Percentiles rank a stretch among this genome's conserved stretches.
Conservation (phyloP, 2,888 invertebrate species). For the Rotaria magnacalcarata region DNA sequence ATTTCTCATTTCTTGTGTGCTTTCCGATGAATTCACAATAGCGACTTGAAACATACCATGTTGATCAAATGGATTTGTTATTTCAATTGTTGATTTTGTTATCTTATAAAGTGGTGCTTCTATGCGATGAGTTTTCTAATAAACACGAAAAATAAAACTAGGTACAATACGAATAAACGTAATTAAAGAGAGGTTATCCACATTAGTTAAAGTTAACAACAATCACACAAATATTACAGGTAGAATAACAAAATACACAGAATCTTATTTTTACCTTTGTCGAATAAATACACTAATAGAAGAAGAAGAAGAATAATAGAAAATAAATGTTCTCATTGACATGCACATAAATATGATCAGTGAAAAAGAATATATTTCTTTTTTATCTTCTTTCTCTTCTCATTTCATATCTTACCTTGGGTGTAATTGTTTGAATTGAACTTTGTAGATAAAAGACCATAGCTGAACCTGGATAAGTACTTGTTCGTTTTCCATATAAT, state of each 20-base stretch:
- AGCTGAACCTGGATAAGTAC: conserved; percentile 51
- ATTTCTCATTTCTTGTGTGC: conserved; percentile 26
- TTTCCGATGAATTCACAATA: conserved; percentile 47
- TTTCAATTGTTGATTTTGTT: conserved; percentile 51
- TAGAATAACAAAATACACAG: neutral
- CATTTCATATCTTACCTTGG: conserved; percentile 51
- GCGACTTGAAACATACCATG: conserved; percentile 55
- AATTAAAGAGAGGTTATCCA: neutral
- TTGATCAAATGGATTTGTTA: conserved; percentile 56
- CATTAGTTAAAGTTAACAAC: neutral
- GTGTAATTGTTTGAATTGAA: conserved; percentile 54
- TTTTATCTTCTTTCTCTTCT: no score
- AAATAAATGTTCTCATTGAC: conserved; percentile 25
- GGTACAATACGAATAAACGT: neutral
- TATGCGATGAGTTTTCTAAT: conserved; percentile 52
- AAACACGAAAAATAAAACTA: neutral
- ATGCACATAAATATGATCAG: neutral
- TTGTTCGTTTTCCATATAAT: conserved; percentile 52
- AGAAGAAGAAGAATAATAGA: conserved; percentile 32
- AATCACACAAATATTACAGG: neutral
- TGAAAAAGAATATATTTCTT: neutral
- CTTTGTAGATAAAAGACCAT: conserved; percentile 55
- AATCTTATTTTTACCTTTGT: neutral
- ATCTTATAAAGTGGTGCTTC: conserved; percentile 57
- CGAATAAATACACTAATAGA: conserved; percentile 15